Evolutionary conservation across 2,888 invertebrate species (phyloP).

Genomic region (Selenia dentaria): DNA sequence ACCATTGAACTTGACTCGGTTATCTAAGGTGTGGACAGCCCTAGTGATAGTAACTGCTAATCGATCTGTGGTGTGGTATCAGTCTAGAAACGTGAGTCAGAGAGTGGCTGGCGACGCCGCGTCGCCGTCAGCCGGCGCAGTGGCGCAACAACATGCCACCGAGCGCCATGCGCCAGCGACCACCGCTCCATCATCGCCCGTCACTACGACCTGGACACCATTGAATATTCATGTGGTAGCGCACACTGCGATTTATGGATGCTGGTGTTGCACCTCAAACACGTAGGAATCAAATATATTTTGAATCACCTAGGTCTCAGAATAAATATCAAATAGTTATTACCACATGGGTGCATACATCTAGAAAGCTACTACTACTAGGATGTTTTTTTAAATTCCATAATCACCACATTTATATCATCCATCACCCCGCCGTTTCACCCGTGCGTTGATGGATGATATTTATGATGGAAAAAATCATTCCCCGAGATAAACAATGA

Average conservation of each 20-base stretch:
- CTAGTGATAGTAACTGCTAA: conserved; percentile 4
- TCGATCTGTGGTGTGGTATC: conserved; percentile 50
- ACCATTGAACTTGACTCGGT: not conserved
- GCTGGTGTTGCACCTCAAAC: not conserved
- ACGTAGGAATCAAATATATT: not conserved
- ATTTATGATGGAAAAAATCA: no score
- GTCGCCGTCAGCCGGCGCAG: conserved; percentile 46
- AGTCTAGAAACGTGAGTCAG: conserved; percentile 77
- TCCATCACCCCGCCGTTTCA: no score
- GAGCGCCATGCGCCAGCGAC: conserved; percentile 24
- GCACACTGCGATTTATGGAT: conserved; percentile 4
- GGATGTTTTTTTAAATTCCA: no score
- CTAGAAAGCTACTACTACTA: no score
- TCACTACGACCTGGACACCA: conserved; percentile 5
- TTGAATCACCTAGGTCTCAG: not conserved
- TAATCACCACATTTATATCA: no score
- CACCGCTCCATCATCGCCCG: conserved; percentile 37
- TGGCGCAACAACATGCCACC: conserved; percentile 36
- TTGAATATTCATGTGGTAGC: conserved; percentile 19
- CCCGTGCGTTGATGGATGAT: no score
- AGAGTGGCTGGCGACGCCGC: conserved; percentile 38
- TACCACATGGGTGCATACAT: no score
- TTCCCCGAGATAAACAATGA: no score
- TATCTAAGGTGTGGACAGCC: conserved; percentile 3
- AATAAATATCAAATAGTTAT: no score